A percentile compares a stretch with the other conserved stretches of the same genome.
These are phyloP conservation scores for Mnemiopsis leidyi DNA, from an alignment of 37 sponge, comb jelly and placozoan genomes.

Conservation along the genomic window DNA sequence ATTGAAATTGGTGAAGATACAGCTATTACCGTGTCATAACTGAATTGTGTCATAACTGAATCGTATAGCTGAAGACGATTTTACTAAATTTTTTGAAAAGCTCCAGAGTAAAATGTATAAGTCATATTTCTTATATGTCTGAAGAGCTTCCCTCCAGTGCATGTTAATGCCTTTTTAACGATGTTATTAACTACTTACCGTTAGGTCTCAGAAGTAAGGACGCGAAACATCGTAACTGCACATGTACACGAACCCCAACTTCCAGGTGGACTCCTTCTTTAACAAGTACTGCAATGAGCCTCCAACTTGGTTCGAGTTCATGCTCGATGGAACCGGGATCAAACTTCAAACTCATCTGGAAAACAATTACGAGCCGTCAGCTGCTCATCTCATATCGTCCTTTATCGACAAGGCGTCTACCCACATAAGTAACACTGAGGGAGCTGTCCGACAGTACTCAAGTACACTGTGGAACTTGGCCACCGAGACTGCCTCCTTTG, in stretches of 20 bases:
- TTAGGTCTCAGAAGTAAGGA: no score
- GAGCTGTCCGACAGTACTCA: constrained; percentile 6
- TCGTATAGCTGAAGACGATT: no score
- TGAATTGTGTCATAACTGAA: no score
- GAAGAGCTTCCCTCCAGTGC: not conserved
- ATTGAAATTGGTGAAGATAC: no score
- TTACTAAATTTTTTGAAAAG: no score
- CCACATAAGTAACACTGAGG: constrained; percentile 27
- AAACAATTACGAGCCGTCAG: not conserved
- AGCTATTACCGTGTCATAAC: no score
- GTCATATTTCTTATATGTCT: not conserved
- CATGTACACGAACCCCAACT: constrained; percentile 21
- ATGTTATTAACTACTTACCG: no score
- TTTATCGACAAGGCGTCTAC: constrained; percentile 36
- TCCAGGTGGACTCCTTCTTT: constrained; percentile 24
- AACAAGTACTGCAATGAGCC: constrained; percentile 34
- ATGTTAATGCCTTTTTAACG: no score
- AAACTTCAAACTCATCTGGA: constrained; percentile 3
- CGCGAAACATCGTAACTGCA: no score
- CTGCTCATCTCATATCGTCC: not conserved
- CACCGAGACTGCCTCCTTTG: constrained; percentile 21
- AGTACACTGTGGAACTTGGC: constrained; percentile 16
- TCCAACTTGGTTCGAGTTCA: constrained; percentile 48
- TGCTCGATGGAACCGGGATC: constrained; percentile 30
- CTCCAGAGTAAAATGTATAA: no score